A percentile compares a stretch with the other conserved stretches of the same genome.
These are phyloP conservation scores for Papilio helenus DNA, from an alignment of 1,140 invertebrate genomes.

Conservation along the genomic window DNA sequence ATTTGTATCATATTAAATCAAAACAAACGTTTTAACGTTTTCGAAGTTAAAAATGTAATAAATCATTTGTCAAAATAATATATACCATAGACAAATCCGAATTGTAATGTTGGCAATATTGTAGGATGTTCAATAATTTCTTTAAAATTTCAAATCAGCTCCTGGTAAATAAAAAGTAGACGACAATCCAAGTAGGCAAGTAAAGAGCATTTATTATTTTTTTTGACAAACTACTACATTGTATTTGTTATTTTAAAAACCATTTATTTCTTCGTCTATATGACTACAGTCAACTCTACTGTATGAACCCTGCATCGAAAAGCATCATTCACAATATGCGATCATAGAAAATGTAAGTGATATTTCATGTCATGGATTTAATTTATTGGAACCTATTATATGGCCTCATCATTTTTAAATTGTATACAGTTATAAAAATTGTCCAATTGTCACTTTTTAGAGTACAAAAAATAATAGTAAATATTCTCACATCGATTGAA, in stretches of 20 bases:
- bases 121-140: neutral
- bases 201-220: slow-evolving; percentile 5
- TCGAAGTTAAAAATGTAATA: neutral
- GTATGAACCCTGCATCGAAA: slow-evolving; percentile 29
- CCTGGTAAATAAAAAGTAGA: neutral
- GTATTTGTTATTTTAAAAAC: neutral
- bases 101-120: slow-evolving; percentile 7
- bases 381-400: neutral
- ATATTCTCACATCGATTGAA: slow-evolving; percentile 35
- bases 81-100: neutral
- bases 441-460: slow-evolving; percentile 28
- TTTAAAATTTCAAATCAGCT: neutral
- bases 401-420: neutral
- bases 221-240: neutral
- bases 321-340: slow-evolving; percentile 18
- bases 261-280: neutral
- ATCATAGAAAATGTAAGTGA: slow-evolving; percentile 26
- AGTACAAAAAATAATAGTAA: neutral
- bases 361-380: neutral
- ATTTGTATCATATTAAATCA: slow-evolving; percentile 13
- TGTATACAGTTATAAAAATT: slow-evolving; percentile 16
- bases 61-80: neutral
- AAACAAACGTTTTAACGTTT: slow-evolving; percentile 22
- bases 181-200: slow-evolving; percentile 1
- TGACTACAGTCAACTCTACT: slow-evolving; percentile 24